Conservation (phyloP, 2,888 invertebrate genomes). For the Epistrophella euchroma region DNA sequence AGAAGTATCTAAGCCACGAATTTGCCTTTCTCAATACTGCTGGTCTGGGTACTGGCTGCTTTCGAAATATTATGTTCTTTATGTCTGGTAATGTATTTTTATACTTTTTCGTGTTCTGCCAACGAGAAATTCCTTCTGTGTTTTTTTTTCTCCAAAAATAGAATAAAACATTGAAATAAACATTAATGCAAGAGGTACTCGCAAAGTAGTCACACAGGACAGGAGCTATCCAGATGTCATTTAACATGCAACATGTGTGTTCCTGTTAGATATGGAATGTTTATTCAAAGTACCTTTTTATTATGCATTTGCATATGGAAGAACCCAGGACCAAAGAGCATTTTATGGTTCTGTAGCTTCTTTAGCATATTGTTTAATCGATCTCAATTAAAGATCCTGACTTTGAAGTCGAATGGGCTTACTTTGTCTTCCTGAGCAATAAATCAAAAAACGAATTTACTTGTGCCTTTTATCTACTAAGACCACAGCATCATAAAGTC, state of each 20-base stretch:
- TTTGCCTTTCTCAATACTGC: slow-evolving; percentile 26
- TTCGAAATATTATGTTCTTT: slow-evolving; percentile 12
- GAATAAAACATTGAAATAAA: slow-evolving; percentile 16
- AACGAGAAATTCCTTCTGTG: background rate
- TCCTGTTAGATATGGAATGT: background rate
- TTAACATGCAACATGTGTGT: slow-evolving; percentile 26
- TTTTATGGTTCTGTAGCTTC: background rate
- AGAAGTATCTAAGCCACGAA: background rate
- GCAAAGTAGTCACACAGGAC: background rate
- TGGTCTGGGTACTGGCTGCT: background rate
- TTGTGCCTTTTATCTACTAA: too few relatives aligned
- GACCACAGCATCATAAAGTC: too few relatives aligned
- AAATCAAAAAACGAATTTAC: too few relatives aligned
- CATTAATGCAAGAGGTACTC: background rate
- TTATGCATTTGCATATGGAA: background rate
- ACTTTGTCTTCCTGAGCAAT: background rate
- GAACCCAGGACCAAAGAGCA: background rate
- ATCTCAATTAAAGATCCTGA: background rate
- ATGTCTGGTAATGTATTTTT: slow-evolving; percentile 9
- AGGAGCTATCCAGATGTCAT: slow-evolving; percentile 29
- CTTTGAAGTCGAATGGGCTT: background rate
- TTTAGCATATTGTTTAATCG: background rate
- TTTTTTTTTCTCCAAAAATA: slow-evolving; percentile 19
- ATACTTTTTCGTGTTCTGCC: background rate
- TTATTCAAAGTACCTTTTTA: background rate